Evolutionary conservation across 2,888 invertebrate genomes (phyloP).

Genomic region (Slavum lentiscoides): DNA sequence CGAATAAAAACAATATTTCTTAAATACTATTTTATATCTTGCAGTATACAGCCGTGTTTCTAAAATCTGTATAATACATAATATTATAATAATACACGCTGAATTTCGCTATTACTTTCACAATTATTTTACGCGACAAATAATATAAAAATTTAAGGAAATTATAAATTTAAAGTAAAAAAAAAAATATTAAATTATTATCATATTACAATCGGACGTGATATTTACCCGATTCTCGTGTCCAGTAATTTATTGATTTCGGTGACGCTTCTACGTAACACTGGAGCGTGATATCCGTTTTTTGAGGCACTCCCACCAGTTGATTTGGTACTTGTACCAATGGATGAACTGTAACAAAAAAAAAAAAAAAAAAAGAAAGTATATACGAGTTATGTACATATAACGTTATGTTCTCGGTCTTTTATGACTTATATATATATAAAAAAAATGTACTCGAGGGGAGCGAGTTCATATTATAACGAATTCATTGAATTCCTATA

Average conservation of each 20-base stretch:
- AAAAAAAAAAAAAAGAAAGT: conserved; percentile 13
- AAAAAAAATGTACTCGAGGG: conserved; percentile 9
- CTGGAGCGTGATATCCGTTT: conserved; percentile 82
- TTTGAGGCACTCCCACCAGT: conserved; percentile 84
- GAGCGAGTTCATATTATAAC: conserved; percentile 6
- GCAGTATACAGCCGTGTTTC: too few relatives aligned
- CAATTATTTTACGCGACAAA: too few relatives aligned
- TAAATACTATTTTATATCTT: too few relatives aligned
- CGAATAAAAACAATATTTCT: too few relatives aligned
- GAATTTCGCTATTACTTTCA: too few relatives aligned
- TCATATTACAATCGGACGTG: too few relatives aligned
- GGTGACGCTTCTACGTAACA: conserved; percentile 89
- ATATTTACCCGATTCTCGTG: conserved; percentile 79
- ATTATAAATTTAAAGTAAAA: too few relatives aligned
- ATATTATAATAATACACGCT: too few relatives aligned
- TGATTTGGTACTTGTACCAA: conserved; percentile 89
- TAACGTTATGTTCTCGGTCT: conserved; percentile 10
- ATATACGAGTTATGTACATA: not conserved
- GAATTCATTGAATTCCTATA: conserved; percentile 46
- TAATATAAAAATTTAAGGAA: too few relatives aligned
- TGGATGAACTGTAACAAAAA: conserved; percentile 55
- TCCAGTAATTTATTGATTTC: conserved; percentile 93
- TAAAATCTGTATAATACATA: too few relatives aligned
- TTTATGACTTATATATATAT: conserved; percentile 11
- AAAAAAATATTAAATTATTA: too few relatives aligned